A percentile compares a stretch with the other conserved stretches of the same genome.
Evolutionary conservation across 2,113 vertebrate species (phyloP).

Genomic region (Glaucomys volans): DNA sequence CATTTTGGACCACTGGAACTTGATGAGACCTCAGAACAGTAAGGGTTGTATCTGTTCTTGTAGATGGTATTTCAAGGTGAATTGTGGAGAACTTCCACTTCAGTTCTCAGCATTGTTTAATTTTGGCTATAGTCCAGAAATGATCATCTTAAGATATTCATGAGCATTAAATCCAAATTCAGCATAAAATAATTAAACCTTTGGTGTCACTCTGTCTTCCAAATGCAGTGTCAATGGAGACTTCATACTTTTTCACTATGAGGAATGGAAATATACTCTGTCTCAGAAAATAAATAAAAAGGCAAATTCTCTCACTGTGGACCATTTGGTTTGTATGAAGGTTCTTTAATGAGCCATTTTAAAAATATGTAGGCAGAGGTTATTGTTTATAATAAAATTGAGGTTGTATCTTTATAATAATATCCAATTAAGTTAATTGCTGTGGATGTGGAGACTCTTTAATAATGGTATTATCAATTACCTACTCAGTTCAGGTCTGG

Average conservation of each 20-base stretch:
- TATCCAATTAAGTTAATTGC: neutral
- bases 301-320: neutral
- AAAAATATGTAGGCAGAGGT: neutral
- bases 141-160: slow-evolving; percentile 42
- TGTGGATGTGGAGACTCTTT: neutral
- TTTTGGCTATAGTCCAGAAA: neutral
- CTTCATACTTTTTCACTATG: neutral
- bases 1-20: neutral
- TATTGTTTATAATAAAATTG: slow-evolving; percentile 2
- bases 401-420: neutral
- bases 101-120: slow-evolving; percentile 36
- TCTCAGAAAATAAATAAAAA: neutral
- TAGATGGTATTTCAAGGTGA: slow-evolving; percentile 13
- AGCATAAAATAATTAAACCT: slow-evolving; percentile 28
- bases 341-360: neutral
- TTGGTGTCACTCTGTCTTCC: neutral
- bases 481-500: neutral
- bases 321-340: neutral
- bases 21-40: neutral
- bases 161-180: neutral
- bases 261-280: neutral
- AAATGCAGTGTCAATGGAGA: neutral
- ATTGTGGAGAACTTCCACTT: neutral
- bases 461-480: neutral
- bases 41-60: neutral